Evolutionary conservation across 2,797 vertebrate genomes (phyloP).

Genomic region (Catamblyrhynchus diadema): DNA sequence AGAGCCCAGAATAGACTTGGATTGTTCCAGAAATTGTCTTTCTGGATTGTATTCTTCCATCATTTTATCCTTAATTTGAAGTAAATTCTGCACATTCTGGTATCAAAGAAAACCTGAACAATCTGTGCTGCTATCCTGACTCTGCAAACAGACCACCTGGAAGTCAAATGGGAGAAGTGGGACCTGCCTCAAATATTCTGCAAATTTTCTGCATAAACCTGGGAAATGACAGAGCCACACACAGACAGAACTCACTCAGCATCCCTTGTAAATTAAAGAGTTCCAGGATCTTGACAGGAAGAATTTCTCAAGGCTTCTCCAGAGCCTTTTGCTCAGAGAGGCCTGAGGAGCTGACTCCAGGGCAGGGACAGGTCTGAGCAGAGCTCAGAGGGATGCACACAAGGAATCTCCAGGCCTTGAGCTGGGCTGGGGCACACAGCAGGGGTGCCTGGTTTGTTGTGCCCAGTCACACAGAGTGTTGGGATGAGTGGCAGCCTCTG

Average conservation of each 20-base stretch:
- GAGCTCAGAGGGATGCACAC: background rate
- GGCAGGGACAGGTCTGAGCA: background rate
- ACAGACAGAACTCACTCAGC: background rate
- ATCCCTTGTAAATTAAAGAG: background rate
- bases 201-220: background rate
- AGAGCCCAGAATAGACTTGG: background rate
- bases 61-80: background rate
- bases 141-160: background rate
- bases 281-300: background rate
- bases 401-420: background rate
- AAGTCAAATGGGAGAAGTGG: background rate
- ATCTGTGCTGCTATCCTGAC: background rate
- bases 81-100: background rate
- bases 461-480: fast-evolving
- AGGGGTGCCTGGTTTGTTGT: background rate
- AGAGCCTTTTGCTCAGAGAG: background rate
- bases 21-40: background rate
- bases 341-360: background rate
- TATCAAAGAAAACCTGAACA: background rate
- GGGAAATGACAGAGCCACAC: background rate
- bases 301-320: background rate
- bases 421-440: background rate
- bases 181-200: background rate
- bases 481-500: background rate
- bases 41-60: background rate